Conservation (phyloP, 2,888 invertebrate genomes). For the Tiliacea aurago region DNA sequence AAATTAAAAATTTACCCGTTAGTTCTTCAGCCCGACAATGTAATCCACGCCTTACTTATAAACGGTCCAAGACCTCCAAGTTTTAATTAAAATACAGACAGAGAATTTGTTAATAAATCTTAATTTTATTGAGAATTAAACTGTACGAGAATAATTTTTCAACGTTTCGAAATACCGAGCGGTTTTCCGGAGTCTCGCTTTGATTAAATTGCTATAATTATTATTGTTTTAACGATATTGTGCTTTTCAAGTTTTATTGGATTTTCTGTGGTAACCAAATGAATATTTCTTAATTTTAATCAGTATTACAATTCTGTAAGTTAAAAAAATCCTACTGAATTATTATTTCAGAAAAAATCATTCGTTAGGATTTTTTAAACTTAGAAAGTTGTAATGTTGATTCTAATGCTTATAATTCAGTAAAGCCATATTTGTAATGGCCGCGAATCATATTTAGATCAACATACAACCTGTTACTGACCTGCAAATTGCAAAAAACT, state of each 20-base stretch:
- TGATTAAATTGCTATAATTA: constrained; percentile 16
- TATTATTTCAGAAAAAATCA: too few species aligned
- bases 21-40: constrained; percentile 18
- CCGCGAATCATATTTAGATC: too few species aligned
- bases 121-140: constrained; percentile 64
- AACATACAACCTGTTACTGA: too few species aligned
- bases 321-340: too few species aligned
- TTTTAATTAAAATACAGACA: constrained; percentile 73
- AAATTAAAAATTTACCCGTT: not conserved
- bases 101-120: constrained; percentile 68
- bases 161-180: constrained; percentile 16
- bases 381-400: too few species aligned
- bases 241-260: constrained; percentile 14
- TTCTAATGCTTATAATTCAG: too few species aligned
- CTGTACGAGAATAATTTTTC: constrained; percentile 37
- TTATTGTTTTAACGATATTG: constrained; percentile 21
- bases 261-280: constrained; percentile 4
- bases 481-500: too few species aligned
- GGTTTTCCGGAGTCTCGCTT: constrained; percentile 1
- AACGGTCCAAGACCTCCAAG: constrained; percentile 54
- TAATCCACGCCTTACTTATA: constrained; percentile 46
- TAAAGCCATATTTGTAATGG: too few species aligned
- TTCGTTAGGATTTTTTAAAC: too few species aligned
- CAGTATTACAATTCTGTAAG: too few species aligned
- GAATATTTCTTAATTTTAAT: not conserved